Evolutionary conservation across 53 echinoderm and acorn worm species (phyloP), one percentile per base, ranked within the genome.

Genomic region (Paracentrotus lividus): DNA sequence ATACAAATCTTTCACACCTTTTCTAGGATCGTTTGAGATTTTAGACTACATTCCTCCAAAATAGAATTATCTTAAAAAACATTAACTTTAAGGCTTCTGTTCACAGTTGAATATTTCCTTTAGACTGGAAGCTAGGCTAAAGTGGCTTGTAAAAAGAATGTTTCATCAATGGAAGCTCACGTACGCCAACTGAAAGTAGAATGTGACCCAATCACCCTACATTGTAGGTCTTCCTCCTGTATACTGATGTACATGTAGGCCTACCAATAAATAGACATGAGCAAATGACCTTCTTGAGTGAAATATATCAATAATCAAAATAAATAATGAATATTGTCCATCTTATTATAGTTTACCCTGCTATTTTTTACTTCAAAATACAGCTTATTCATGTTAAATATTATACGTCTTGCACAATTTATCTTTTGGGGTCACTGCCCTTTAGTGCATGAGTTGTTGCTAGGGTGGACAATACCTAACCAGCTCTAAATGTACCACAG

Each of bases 151-250:
- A 24, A 47, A 81, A 42, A 38, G n/a, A 26, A 26, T 81, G 81
- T 81, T 81, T 49, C 26, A 81, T 81, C 24, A 81, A 81, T 81
- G 81, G 26, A 47, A 81, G 44, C 81, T 81, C 81, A 81, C 81
- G 81, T 81, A 81, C 45, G 27, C 81, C 81, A 81, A 47, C 81
- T 0, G 81, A 81, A 81, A 81, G 81, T 44, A 81, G 47, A n/a
- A 14, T 47, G 47, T 81, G 49, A 81, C 81, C 44, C 6, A 1
- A 47, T 16, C 2, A 81, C 24, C 81, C 47, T n/a, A n/a, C 10
- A 47, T 47, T 27, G 24, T 81, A 26, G 47, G n/a, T 42, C 47
- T 9, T n/a, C 44, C 13, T n/a, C 9, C 81, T 9, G 81, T 45
- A 81, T 81, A 81, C 47, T 47, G n/a, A n/a, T 45, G 26, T 81